Evolutionary conservation across 2,888 invertebrate species (phyloP), one percentile per base, ranked within the genome.

Genomic region (Nomada flava): DNA sequence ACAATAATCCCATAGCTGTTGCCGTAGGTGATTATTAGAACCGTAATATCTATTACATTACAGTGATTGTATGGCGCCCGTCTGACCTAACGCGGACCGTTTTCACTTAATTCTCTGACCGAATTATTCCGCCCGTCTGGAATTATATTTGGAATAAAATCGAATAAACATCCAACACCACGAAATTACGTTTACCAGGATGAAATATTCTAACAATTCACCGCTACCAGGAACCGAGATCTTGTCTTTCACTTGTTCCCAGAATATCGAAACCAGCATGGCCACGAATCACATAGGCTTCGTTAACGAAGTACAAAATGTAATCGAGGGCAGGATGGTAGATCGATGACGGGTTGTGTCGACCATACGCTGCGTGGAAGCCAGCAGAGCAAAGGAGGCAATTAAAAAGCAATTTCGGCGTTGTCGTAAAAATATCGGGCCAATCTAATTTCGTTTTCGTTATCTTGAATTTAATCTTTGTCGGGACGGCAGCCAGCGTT

Each of bases 371-470:
- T 23, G 36, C n/a, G 26, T n/a, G 60, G 44, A 36, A 53, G 52
- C 67, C 18, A 47, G 13, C 42, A 23, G 53, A 18, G 60, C 52
- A 71, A 50, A 65, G 65, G 60, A 63, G 71, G 36, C 79, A 79
- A 79, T 79, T 79, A 79, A 79, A 79, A 79, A 79, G 79, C 79
- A 79, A 79, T 79, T 79, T 71, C 64, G 26, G n/a, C 64, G 53
- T 71, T 79, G 70, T 36, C 64, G 71, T 67, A 79, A 79, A 79
- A 79, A 71, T 79, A 79, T 79, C 71, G 47, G 79, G 65, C 65
- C 79, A 53, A 60, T 42, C 71, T 79, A 79, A 79, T 79, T 65
- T 71, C 79, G 18, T 44, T 59, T 53, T 71, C 70, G 79, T 67
- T 79, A 79, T 79, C 71, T 52, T 26, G 60, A 36, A 47, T 79